Evolutionary conservation across 2,888 invertebrate genomes (phyloP).

Genomic region (Hirtodrosophila duncani): DNA sequence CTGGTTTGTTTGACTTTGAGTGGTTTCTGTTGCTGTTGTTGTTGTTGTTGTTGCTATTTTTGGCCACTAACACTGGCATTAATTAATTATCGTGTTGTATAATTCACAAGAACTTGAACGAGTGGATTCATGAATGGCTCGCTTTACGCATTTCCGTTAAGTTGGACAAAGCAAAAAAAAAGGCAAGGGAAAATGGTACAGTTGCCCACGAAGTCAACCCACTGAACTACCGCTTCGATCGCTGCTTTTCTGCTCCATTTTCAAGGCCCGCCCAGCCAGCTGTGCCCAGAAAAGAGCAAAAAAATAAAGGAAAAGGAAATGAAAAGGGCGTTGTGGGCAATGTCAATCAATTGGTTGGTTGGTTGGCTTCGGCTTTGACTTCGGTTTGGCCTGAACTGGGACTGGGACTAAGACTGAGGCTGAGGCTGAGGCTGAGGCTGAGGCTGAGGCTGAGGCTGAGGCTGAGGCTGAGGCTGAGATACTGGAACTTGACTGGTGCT

Average conservation of each 20-base stretch:
- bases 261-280: constrained; percentile 3
- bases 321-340: constrained; percentile 69
- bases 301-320: constrained; percentile 4
- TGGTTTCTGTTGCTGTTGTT: constrained; percentile 20
- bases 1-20: constrained; percentile 26
- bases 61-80: constrained; percentile 43
- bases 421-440: constrained; percentile 1
- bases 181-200: background rate
- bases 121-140: constrained; percentile 48
- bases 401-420: no score
- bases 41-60: constrained; percentile 1
- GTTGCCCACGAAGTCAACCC: constrained; percentile 36
- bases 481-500: constrained; percentile 1
- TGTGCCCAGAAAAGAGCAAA: background rate
- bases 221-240: no score
- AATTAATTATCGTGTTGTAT: constrained; percentile 65
- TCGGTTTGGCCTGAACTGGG: constrained; percentile 3
- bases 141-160: constrained; percentile 49
- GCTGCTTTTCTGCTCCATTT: constrained; percentile 17
- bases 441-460: no score
- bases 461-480: no score
- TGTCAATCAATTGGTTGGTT: constrained; percentile 69
- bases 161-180: constrained; percentile 28
- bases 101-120: constrained; percentile 51
- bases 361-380: constrained; percentile 6